Evolutionary conservation across 2,888 invertebrate genomes (phyloP).

Genomic region (Plebejus argus): DNA sequence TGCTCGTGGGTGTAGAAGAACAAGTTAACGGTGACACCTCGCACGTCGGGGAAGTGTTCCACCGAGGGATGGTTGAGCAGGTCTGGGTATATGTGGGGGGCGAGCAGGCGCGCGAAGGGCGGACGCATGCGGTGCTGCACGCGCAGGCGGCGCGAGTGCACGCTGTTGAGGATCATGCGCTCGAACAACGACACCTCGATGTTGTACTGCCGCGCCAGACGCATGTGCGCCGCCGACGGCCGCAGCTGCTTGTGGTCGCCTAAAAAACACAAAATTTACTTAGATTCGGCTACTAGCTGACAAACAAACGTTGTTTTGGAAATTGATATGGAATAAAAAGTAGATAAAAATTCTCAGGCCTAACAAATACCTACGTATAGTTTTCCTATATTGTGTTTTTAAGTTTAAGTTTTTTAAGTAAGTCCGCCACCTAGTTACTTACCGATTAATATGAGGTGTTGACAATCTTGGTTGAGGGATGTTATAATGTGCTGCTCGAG

Average conservation of each 20-base stretch:
- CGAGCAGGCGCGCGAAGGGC: conserved; percentile 73
- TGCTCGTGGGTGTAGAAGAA: conserved; percentile 85
- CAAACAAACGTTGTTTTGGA: no score
- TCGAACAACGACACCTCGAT: conserved; percentile 91
- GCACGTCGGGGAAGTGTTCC: conserved; percentile 75
- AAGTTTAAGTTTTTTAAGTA: no score
- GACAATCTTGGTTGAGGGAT: conserved; percentile 84
- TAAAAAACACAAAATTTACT: conserved; percentile 43
- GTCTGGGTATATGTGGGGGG: conserved; percentile 85
- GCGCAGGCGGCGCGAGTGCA: conserved; percentile 81
- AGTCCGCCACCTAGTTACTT: conserved; percentile 39
- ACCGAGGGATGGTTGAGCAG: conserved; percentile 84
- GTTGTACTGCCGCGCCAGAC: conserved; percentile 82
- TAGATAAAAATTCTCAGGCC: no score
- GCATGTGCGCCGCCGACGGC: conserved; percentile 85
- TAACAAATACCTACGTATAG: no score
- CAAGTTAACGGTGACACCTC: conserved; percentile 82
- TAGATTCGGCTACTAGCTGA: no score
- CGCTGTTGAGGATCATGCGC: conserved; percentile 85
- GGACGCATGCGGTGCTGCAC: conserved; percentile 92
- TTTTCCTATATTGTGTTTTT: no score
- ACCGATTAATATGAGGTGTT: conserved; percentile 92
- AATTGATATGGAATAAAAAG: no score
- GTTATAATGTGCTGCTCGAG: conserved; percentile 91
- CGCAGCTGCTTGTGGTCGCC: conserved; percentile 91